These are phyloP conservation scores for Anolis apletophallus DNA, from an alignment of 2,797 vertebrate species.

Conservation along the genomic window DNA sequence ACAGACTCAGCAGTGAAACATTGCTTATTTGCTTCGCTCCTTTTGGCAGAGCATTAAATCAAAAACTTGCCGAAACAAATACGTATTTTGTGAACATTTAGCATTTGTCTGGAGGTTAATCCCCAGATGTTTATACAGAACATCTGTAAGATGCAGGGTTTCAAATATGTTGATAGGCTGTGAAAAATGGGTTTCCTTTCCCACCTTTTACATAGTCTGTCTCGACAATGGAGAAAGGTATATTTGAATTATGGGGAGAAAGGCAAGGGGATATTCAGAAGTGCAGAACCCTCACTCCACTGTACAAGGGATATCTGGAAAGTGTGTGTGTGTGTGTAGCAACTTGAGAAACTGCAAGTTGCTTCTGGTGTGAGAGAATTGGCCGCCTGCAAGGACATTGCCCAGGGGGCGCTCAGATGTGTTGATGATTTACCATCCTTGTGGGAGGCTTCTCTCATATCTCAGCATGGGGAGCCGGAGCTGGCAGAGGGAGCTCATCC, in stretches of 20 bases:
- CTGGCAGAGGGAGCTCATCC: too few species aligned
- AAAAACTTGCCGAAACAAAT: neutral
- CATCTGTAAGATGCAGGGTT: neutral
- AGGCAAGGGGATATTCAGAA: neutral
- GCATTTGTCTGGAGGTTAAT: accelerated
- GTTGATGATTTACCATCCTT: too few species aligned
- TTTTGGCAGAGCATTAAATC: accelerated
- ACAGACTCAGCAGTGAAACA: neutral
- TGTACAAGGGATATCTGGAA: too few species aligned
- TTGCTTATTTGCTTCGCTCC: accelerated
- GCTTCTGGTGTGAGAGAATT: too few species aligned
- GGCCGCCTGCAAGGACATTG: too few species aligned
- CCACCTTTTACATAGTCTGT: neutral
- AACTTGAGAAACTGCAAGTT: too few species aligned
- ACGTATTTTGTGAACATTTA: accelerated
- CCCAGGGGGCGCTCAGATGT: too few species aligned
- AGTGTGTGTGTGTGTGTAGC: too few species aligned
- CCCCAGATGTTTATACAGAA: neutral
- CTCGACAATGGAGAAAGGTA: too few species aligned
- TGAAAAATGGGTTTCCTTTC: neutral
- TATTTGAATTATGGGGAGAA: neutral
- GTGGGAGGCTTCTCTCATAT: too few species aligned
- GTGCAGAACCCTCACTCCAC: too few species aligned
- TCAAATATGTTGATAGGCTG: neutral
- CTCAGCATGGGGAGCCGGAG: too few species aligned